A percentile compares a stretch with the other conserved stretches of the same genome.
Evolutionary conservation across 2,888 invertebrate species (phyloP).

Genomic region (Leptarthrus brevirostris): DNA sequence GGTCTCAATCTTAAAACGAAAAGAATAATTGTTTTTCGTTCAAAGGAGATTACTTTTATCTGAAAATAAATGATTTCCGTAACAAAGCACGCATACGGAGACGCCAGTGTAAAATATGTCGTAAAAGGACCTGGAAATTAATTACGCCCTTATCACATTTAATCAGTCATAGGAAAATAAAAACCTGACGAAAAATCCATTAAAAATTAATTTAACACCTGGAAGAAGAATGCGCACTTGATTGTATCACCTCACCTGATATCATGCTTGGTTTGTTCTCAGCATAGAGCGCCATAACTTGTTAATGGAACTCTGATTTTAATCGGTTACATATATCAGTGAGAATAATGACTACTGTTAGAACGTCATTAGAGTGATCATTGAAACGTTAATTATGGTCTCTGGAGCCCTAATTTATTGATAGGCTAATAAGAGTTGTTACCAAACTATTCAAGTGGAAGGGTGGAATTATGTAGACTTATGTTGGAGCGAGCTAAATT

Average conservation of each 20-base stretch:
- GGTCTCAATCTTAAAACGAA: too few species aligned
- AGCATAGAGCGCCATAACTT: constrained; percentile 8
- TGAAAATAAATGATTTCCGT: constrained; percentile 12
- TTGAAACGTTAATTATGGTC: constrained; percentile 23
- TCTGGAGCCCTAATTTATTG: constrained; percentile 14
- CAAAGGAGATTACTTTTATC: constrained; percentile 10
- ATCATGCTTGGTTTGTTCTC: neutral
- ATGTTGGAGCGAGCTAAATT: too few species aligned
- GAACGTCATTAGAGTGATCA: constrained; percentile 32
- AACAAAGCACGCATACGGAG: neutral
- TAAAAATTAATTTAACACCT: constrained; percentile 39
- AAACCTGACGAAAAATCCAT: constrained; percentile 36
- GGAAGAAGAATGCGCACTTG: neutral
- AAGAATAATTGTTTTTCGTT: neutral
- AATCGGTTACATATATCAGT: constrained; percentile 42
- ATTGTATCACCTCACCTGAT: constrained; percentile 1
- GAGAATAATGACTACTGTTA: constrained; percentile 26
- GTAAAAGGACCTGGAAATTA: constrained; percentile 12
- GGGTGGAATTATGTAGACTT: neutral
- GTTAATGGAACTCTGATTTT: constrained; percentile 41
- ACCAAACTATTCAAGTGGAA: neutral
- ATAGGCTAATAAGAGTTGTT: constrained; percentile 21
- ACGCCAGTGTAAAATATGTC: neutral
- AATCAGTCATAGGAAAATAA: neutral
- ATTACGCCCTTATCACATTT: constrained; percentile 21